phyloP scores from a whole-genome alignment of 2,888 invertebrate genomes.

The Nomada lathburiana region DNA sequence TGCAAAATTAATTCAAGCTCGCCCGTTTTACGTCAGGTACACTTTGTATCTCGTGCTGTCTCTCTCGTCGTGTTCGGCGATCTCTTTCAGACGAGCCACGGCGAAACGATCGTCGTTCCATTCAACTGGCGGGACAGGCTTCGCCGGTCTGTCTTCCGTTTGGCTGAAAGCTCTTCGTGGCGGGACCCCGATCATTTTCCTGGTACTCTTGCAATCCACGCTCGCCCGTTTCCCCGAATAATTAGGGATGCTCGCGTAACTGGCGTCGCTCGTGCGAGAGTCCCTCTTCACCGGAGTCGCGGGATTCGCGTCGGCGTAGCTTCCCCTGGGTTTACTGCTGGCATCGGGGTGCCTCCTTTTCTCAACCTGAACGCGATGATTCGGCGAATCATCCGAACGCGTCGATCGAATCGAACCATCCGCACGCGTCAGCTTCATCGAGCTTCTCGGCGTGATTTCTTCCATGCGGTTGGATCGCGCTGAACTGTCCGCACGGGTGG shows the following conservation, averaged over 20 bases:
- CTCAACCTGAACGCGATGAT: constrained; percentile 1
- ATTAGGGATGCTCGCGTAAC: constrained; percentile 64
- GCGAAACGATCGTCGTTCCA: constrained; percentile 60
- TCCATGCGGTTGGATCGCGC: background rate
- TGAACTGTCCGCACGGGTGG: background rate
- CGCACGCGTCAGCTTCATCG: background rate
- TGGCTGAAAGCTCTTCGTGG: constrained; percentile 76
- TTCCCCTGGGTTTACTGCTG: constrained; percentile 50
- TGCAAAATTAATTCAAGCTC: background rate
- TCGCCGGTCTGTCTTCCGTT: constrained; percentile 67
- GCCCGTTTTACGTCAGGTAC: constrained; percentile 61
- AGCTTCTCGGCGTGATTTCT: constrained; percentile 45
- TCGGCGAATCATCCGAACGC: constrained; percentile 7
- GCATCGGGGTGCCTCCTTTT: constrained; percentile 58
- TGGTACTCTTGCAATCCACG: constrained; percentile 67
- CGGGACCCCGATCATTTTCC: constrained; percentile 60
- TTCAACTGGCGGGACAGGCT: constrained; percentile 65
- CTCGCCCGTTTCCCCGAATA: constrained; percentile 65
- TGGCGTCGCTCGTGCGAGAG: constrained; percentile 61
- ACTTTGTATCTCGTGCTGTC: constrained; percentile 79
- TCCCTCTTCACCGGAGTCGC: constrained; percentile 52
- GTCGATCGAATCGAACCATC: background rate
- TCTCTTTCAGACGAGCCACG: constrained; percentile 34
- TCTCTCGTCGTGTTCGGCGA: constrained; percentile 67
- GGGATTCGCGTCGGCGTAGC: constrained; percentile 43